Evolutionary conservation across 2,888 invertebrate genomes (phyloP).

Genomic region (Folsomia candida): DNA sequence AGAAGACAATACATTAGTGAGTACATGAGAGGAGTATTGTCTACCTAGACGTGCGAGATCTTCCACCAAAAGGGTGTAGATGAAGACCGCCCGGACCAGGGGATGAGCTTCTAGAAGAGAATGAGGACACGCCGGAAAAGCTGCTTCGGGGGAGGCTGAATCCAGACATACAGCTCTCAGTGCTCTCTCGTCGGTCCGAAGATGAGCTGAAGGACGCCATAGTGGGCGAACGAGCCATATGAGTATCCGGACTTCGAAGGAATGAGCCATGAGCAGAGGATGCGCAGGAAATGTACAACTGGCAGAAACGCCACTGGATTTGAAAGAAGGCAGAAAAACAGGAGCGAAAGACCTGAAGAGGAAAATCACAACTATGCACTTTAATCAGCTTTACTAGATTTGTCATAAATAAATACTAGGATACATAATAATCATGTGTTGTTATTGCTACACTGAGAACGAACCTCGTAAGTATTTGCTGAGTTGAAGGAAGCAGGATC

Average conservation of each 20-base stretch:
- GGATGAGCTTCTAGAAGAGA: slow-evolving; percentile 48
- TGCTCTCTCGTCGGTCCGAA: slow-evolving; percentile 49
- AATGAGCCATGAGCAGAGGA: slow-evolving; percentile 44
- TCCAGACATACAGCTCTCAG: slow-evolving; percentile 49
- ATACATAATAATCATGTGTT: not conserved
- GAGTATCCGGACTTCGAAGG: slow-evolving; percentile 45
- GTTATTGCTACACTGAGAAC: not conserved
- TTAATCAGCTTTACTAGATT: too few species aligned
- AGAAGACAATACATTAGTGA: not conserved
- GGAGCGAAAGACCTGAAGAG: slow-evolving; percentile 49
- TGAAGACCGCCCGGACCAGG: slow-evolving; percentile 46
- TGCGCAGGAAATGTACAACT: slow-evolving; percentile 47
- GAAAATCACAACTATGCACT: not conserved
- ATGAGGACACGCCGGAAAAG: slow-evolving; percentile 48
- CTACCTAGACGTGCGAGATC: slow-evolving; percentile 48
- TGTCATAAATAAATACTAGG: not conserved
- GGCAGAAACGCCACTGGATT: slow-evolving; percentile 51
- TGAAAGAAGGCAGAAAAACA: slow-evolving; percentile 51
- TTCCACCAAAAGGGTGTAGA: slow-evolving; percentile 36
- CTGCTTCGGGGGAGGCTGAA: slow-evolving; percentile 49
- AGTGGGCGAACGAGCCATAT: slow-evolving; percentile 48
- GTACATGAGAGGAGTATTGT: not conserved
- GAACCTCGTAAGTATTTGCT: slow-evolving; percentile 47
- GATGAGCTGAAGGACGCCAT: slow-evolving; percentile 46
- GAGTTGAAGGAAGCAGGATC: slow-evolving; percentile 47